Evolutionary conservation across 1,140 invertebrate species (phyloP).

Genomic region (Bombyx mandarina): DNA sequence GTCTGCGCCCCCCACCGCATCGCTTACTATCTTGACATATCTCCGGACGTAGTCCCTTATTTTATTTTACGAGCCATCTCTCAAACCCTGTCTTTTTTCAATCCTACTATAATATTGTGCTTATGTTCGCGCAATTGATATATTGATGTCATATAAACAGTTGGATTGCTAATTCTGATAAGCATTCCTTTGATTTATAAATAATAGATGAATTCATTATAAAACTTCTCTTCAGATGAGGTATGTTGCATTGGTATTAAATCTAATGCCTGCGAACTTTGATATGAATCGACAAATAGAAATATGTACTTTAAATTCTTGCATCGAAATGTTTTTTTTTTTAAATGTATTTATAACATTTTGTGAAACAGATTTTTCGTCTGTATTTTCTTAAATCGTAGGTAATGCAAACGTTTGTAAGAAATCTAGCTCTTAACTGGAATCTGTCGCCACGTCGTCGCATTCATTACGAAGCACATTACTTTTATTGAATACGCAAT

Average conservation of each 20-base stretch:
- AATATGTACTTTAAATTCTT: no score
- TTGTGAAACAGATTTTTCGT: no score
- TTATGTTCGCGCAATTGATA: constrained; percentile 44
- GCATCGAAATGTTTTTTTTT: no score
- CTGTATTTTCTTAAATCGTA: no score
- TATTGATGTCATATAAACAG: constrained; percentile 43
- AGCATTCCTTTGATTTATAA: constrained; percentile 22
- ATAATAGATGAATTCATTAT: no score
- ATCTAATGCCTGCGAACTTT: no score
- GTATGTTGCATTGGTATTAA: no score
- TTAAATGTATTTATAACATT: no score
- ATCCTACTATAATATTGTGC: constrained; percentile 51
- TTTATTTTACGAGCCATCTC: constrained; percentile 65
- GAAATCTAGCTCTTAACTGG: constrained; percentile 17
- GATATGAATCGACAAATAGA: no score
- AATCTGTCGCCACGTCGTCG: constrained; percentile 17
- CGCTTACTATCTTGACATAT: constrained; percentile 65
- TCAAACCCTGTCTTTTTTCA: constrained; percentile 36
- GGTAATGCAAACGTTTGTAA: no score
- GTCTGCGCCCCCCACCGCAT: constrained; percentile 42
- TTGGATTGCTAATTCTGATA: constrained; percentile 39
- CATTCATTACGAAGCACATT: constrained; percentile 44
- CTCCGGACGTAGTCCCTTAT: constrained; percentile 60
- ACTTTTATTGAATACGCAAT: constrained; percentile 62
- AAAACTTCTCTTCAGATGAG: no score